Evolutionary conservation across 2,797 vertebrate genomes (phyloP).

Genomic region (Mergus octosetaceus): DNA sequence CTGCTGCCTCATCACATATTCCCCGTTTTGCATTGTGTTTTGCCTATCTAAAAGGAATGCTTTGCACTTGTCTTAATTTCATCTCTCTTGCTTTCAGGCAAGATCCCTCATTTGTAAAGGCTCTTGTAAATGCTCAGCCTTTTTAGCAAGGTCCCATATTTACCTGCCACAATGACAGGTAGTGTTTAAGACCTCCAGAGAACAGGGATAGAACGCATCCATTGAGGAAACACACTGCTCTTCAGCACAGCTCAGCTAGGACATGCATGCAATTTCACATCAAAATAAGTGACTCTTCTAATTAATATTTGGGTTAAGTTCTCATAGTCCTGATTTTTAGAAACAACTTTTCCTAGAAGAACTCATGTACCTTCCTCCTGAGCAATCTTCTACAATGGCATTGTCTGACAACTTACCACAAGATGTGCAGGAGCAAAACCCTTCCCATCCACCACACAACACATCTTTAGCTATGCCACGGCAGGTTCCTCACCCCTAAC

Average conservation of each 20-base stretch:
- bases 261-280: not conserved
- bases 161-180: not conserved
- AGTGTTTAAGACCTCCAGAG: not conserved
- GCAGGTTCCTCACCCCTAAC: not conserved
- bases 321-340: not conserved
- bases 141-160: not conserved
- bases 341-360: not conserved
- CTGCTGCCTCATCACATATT: conserved; percentile 33
- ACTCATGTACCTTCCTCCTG: not conserved
- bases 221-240: not conserved
- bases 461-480: rapidly evolving
- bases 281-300: not conserved
- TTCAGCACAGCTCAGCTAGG: not conserved
- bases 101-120: conserved; percentile 36
- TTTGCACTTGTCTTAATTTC: conserved; percentile 62
- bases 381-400: not conserved
- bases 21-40: conserved; percentile 18
- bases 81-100: conserved; percentile 45
- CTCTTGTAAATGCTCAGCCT: not conserved
- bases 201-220: not conserved
- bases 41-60: conserved; percentile 1
- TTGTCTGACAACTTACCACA: not conserved
- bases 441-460: not conserved
- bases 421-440: not conserved
- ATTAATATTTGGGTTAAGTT: not conserved